Evolutionary conservation across 2,797 vertebrate genomes (phyloP), one percentile per base, ranked within the genome.

Genomic region (Intellagama lesueurii): DNA sequence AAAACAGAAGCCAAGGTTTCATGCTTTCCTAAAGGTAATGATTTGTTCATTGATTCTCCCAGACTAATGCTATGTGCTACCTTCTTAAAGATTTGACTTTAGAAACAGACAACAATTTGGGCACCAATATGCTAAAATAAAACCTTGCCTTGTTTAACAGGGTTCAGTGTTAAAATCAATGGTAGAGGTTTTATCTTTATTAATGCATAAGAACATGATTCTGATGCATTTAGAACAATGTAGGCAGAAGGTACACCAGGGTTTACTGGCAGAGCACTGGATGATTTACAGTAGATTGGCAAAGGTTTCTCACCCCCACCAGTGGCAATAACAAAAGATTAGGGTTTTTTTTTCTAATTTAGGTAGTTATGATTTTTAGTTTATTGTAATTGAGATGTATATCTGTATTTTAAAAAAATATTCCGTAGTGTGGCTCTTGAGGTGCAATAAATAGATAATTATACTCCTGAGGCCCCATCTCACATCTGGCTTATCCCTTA

Each of bases 1-100:
- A 95, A 99, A 98, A 95, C 98, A 97, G 95, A 99, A 99, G 91
- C 98, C 99, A 47, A 98, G 99, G 88, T 99, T 99, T 97, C 99
- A 99, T 85, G 99, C 99, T 60, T 99, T 99, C 94, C 95, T 99
- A 0, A 99, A 99, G 98, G 99, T 99, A 93, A 91, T 16, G 60
- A 40, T 72, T 40, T 60, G 14, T 35, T 87, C 72, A 8, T 52
- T 77, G 7, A 69, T 52, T 79, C 22, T 85, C n/a, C 70, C 19
- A 35, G 68, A 5, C 22, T 44, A 47, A 22, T 76, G 40, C 26
- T 28, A 24, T 22, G 24, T 35, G 47, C 16, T 2, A 0, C 7
- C 5, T 40, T 40, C 6, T 6, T 9, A 77, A 77, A 77, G 7
- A 32, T 30, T 68, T 77, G 35, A n/a, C 12, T 84, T 52, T 35